These are phyloP conservation scores for Megaceryle torquata DNA, from an alignment of 2,113 vertebrate species.

Conservation along the genomic window DNA sequence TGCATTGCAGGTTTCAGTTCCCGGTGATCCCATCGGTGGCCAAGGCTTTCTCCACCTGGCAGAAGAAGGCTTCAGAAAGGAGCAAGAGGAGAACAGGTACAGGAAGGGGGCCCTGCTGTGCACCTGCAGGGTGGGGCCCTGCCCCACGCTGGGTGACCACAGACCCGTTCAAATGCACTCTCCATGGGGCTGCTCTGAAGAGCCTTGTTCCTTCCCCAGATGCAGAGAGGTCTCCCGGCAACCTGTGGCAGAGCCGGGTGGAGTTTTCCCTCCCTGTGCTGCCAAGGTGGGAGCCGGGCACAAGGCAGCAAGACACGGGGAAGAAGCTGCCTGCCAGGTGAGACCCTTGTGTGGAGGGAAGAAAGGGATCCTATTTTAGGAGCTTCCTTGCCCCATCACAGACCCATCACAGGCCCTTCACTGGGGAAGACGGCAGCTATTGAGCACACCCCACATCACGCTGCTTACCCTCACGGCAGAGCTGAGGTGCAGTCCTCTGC, in stretches of 20 bases:
- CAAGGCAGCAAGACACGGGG: not conserved
- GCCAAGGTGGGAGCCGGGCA: not conserved
- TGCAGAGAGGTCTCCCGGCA: not conserved
- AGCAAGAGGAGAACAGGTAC: not conserved
- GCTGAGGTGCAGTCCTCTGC: not conserved
- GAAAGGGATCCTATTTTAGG: not conserved
- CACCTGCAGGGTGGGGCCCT: not conserved
- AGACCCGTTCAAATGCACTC: rapidly evolving
- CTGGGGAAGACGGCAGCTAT: not conserved
- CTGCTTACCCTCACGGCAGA: not conserved
- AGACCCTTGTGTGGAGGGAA: not conserved
- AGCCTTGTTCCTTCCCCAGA: not conserved
- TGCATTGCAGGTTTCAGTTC: not conserved
- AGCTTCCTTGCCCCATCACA: not conserved
- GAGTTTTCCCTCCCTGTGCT: not conserved
- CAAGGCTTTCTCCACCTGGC: no score
- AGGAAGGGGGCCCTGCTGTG: no score
- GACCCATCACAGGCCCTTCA: not conserved
- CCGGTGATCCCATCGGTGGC: not conserved
- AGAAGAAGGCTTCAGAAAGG: not conserved
- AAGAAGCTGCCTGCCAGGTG: not conserved
- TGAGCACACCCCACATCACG: not conserved
- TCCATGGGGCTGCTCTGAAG: not conserved
- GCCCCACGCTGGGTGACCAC: not conserved
- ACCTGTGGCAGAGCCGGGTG: not conserved